Conservation (phyloP, 2,113 vertebrate species). For the Forbesichthys papilliferus region DNA sequence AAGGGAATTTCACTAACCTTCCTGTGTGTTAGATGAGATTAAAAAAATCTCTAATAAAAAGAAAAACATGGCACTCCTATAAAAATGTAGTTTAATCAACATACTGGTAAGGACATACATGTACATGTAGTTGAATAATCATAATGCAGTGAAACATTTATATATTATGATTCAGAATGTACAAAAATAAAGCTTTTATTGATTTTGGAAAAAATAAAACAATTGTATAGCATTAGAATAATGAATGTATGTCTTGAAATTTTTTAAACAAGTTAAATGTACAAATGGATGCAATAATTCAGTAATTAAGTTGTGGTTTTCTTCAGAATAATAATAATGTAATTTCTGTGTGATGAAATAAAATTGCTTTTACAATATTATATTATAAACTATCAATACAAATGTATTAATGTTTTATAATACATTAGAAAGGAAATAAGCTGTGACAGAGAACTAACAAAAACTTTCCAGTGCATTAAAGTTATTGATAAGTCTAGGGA, state of each 20-base stretch:
- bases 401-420: slow-evolving; percentile 18
- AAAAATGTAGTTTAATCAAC: slow-evolving; percentile 59
- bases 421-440: slow-evolving; percentile 33
- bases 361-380: slow-evolving; percentile 9
- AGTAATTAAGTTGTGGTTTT: background rate
- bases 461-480: slow-evolving; percentile 37
- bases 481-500: slow-evolving; percentile 29
- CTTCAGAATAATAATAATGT: slow-evolving; percentile 15
- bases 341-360: slow-evolving; percentile 11
- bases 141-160: slow-evolving; percentile 60
- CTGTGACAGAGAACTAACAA: slow-evolving; percentile 16
- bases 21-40: slow-evolving; percentile 16
- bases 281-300: slow-evolving; percentile 39
- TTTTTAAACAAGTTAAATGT: slow-evolving; percentile 27
- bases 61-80: slow-evolving; percentile 14
- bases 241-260: slow-evolving; percentile 28
- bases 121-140: slow-evolving; percentile 62
- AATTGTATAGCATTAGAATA: slow-evolving; percentile 52
- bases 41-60: slow-evolving; percentile 11
- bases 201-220: slow-evolving; percentile 56
- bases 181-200: slow-evolving; percentile 82
- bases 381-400: background rate
- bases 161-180: slow-evolving; percentile 77
- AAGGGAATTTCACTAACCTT: slow-evolving; percentile 66
- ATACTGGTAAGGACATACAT: slow-evolving; percentile 42